phyloP scores from a whole-genome alignment of 1,140 invertebrate species.

The Gryon sp. region DNA sequence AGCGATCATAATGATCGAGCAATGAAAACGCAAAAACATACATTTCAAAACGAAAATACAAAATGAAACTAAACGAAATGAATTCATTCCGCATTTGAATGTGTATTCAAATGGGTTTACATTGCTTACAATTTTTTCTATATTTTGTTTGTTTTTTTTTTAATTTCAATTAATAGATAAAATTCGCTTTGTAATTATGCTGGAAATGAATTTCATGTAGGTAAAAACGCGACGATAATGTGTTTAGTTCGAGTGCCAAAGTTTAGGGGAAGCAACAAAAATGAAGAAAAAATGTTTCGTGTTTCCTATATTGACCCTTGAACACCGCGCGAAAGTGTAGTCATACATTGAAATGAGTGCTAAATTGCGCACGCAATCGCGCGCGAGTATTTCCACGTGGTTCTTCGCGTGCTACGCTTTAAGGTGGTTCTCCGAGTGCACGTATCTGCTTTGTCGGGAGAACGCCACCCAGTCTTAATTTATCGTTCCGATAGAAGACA shows the following conservation, averaged over 20 bases:
- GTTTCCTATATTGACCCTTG: neutral
- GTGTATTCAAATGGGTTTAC: too few relatives aligned
- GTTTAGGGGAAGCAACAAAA: too few relatives aligned
- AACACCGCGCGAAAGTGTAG: slow-evolving; percentile 3
- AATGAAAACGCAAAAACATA: slow-evolving; percentile 22
- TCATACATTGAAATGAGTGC: slow-evolving; percentile 42
- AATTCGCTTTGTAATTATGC: too few relatives aligned
- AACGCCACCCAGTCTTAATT: slow-evolving; percentile 31
- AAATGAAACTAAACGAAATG: too few relatives aligned
- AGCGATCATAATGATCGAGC: slow-evolving; percentile 33
- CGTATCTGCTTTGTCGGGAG: neutral
- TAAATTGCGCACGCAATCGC: slow-evolving; percentile 32
- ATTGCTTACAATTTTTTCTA: too few relatives aligned
- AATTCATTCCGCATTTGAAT: too few relatives aligned
- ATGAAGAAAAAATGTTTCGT: too few relatives aligned
- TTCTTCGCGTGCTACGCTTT: slow-evolving; percentile 10
- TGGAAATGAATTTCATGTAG: neutral
- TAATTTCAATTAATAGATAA: neutral
- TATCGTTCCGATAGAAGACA: slow-evolving; percentile 1
- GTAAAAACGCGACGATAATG: slow-evolving; percentile 22
- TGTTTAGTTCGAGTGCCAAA: too few relatives aligned
- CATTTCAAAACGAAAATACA: slow-evolving; percentile 2
- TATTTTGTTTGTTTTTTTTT: neutral
- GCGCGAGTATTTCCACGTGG: slow-evolving; percentile 56
- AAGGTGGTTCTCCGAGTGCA: neutral